These are phyloP conservation scores for Goniozus legneri DNA, from an alignment of 1,140 invertebrate genomes.

Conservation along the genomic window DNA sequence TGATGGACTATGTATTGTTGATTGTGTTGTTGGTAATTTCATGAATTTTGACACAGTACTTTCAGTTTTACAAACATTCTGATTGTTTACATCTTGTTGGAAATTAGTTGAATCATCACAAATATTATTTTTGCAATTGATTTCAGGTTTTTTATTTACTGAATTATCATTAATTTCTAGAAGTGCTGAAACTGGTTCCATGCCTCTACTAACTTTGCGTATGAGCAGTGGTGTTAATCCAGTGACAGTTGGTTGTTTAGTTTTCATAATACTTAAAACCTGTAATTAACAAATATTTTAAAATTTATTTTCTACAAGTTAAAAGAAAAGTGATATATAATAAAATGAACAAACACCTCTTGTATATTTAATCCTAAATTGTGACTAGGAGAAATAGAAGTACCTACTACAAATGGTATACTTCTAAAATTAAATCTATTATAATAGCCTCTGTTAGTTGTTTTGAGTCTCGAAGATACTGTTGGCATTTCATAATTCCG, in stretches of 20 bases:
- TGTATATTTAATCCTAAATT: constrained; percentile 60
- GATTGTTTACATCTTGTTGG: too few species aligned
- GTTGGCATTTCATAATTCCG: constrained; percentile 55
- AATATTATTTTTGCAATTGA: too few species aligned
- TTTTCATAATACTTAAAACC: constrained; percentile 56
- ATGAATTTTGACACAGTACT: too few species aligned
- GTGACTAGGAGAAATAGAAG: constrained; percentile 54
- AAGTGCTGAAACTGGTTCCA: constrained; percentile 31
- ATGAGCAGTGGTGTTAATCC: constrained; percentile 29
- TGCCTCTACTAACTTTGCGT: constrained; percentile 37
- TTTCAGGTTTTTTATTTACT: too few species aligned
- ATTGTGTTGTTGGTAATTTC: too few species aligned
- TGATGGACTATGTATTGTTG: too few species aligned
- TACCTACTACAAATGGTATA: constrained; percentile 59
- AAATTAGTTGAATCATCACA: too few species aligned
- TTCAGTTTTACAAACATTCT: too few species aligned
- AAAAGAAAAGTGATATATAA: not conserved
- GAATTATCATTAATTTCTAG: constrained; percentile 23
- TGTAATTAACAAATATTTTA: too few species aligned
- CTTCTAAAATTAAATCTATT: constrained; percentile 49
- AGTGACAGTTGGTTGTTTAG: constrained; percentile 36
- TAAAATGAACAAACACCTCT: constrained; percentile 34
- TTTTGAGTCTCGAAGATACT: constrained; percentile 54
- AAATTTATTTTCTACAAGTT: too few species aligned
- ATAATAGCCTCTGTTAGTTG: constrained; percentile 49